Conservation (phyloP, 2,113 vertebrate genomes). For the Phodopus roborovskii region DNA sequence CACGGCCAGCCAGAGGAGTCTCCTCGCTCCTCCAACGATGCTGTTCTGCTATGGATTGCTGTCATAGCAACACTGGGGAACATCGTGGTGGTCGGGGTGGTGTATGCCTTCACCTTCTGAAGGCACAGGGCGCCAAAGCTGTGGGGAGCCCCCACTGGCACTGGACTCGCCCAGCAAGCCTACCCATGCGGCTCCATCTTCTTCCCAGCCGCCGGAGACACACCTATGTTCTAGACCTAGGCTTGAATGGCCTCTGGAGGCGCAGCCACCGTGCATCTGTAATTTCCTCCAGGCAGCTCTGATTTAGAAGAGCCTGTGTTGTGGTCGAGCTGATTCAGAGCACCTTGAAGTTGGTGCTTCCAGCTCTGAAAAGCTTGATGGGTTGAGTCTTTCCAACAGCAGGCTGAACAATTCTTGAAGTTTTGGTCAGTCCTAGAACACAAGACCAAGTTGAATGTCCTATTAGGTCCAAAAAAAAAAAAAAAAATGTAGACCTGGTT, state of each 20-base stretch:
- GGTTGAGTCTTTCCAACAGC: fast-evolving
- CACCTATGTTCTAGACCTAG: not conserved
- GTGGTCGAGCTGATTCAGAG: not conserved
- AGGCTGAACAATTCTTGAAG: not conserved
- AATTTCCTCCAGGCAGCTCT: not conserved
- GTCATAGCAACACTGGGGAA: constrained; percentile 98
- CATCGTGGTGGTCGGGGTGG: constrained; percentile 97
- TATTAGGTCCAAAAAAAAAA: not conserved
- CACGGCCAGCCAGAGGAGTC: constrained; percentile 92
- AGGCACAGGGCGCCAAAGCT: constrained; percentile 5
- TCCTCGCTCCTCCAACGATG: constrained; percentile 93
- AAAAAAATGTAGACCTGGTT: not conserved
- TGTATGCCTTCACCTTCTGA: constrained; percentile 99
- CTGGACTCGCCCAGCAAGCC: not conserved
- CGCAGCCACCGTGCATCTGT: fast-evolving
- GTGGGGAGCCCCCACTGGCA: not conserved
- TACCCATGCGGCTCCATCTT: constrained; percentile 38
- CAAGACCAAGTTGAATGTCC: not conserved
- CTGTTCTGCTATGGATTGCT: constrained; percentile 98
- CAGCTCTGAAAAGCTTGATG: fast-evolving
- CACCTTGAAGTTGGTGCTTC: no score
- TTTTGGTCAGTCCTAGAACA: not conserved
- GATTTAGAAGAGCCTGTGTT: not conserved
- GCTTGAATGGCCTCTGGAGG: not conserved
- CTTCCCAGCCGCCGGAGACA: not conserved